Percentiles rank a stretch among this genome's conserved stretches.
Evolutionary conservation across 2,888 invertebrate genomes (phyloP).

Genomic region (Bellardia bayeri): DNA sequence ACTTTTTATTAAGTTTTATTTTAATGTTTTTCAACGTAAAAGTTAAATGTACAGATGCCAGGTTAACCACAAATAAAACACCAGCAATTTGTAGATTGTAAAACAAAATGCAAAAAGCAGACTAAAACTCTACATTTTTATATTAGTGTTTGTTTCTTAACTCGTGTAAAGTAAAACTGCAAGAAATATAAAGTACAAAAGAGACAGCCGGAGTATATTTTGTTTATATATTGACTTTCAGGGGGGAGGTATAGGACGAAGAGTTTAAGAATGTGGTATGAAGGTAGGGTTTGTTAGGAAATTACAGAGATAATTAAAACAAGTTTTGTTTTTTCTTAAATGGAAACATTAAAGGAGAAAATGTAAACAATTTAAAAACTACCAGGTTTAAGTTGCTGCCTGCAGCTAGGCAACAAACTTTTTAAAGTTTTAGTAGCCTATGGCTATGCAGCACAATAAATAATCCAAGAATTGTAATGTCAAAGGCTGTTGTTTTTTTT

Average conservation of each 20-base stretch:
- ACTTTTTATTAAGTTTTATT: slow-evolving; percentile 13
- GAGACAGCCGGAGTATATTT: neutral
- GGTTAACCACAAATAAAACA: slow-evolving; percentile 63
- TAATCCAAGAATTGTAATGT: neutral
- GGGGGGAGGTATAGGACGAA: neutral
- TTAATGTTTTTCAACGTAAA: slow-evolving; percentile 5
- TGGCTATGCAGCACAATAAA: slow-evolving; percentile 15
- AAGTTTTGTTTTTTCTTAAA: slow-evolving; percentile 6
- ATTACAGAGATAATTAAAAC: slow-evolving; percentile 31
- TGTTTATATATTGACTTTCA: slow-evolving; percentile 21
- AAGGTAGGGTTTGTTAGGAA: neutral
- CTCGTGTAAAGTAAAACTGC: neutral
- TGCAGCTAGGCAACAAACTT: slow-evolving; percentile 16
- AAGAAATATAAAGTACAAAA: neutral
- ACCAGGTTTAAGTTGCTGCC: slow-evolving; percentile 14
- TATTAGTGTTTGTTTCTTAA: slow-evolving; percentile 13
- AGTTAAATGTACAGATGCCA: slow-evolving; percentile 34
- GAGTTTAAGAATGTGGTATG: no score
- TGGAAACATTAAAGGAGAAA: neutral
- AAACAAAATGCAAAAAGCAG: neutral
- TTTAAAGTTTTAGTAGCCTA: neutral
- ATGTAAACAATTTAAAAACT: slow-evolving; percentile 22
- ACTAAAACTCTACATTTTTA: slow-evolving; percentile 22
- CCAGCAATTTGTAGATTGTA: slow-evolving; percentile 58
- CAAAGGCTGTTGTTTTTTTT: neutral